Evolutionary conservation across 37 sponge, comb jelly and placozoan species (phyloP), one percentile per base, ranked within the genome.

Genomic region (Mnemiopsis leidyi): DNA sequence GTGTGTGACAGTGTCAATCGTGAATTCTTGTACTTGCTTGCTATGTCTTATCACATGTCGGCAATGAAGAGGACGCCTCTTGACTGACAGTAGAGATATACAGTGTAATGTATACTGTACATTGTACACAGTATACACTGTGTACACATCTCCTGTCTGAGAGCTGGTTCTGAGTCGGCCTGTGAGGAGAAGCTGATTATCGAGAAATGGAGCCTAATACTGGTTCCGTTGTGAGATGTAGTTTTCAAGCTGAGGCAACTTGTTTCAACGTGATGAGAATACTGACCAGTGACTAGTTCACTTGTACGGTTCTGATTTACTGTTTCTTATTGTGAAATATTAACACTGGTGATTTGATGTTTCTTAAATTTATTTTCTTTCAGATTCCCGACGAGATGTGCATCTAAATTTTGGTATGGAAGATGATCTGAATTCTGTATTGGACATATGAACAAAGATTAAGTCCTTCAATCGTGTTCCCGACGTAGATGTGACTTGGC

Each of bases 241-340:
- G 90, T 85, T 85, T 85, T 85, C 90, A 85, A 85, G 32, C 90
- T 85, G 90, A 85, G 61, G 79, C 79, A 32, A 3, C 20, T 77
- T 31, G 23, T 13, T 21, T 33, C 33, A 34, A 71, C 3, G 73
- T 34, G 36, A 77, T 77, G 36, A 34, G 32, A 77, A 31, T 77
- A 34, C 79, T 69, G 73, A 5, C 29, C 73, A 25, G 73, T 48
- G 13, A 48, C n/a, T n/a, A n/a, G n/a, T n/a, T n/a, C 13, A 48
- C 61, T 13, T 5, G 61, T 13, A 18, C 61, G 13, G 61, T 48
- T 48, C 61, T 48, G 61, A 48, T 48, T 48, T n/a, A n/a, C n/a
- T n/a, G n/a, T n/a, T n/a, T n/a, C n/a, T n/a, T n/a, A n/a, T n/a
- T n/a, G n/a, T n/a, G n/a, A n/a, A n/a, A n/a, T n/a, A n/a, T n/a